These are phyloP conservation scores for Neotoxoptera formosana DNA, from an alignment of 1,140 invertebrate genomes.

Conservation along the genomic window DNA sequence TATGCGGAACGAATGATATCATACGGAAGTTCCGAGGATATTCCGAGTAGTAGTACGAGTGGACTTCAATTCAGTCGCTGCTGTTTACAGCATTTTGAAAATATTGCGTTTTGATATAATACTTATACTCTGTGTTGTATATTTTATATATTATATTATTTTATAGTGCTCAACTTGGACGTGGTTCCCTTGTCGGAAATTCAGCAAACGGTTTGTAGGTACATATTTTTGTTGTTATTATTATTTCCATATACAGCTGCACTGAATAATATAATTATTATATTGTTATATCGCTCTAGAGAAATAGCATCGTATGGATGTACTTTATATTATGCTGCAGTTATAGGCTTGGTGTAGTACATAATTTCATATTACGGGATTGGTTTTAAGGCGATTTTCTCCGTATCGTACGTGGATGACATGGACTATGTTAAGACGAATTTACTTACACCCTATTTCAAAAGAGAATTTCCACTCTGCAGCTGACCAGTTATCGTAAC, in stretches of 20 bases:
- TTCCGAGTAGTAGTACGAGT: neutral
- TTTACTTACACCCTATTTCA: neutral
- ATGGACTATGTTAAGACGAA: neutral
- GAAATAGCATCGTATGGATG: neutral
- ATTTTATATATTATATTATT: neutral
- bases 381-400: neutral
- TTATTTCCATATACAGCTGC: neutral
- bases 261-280: neutral
- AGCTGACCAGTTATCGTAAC: neutral
- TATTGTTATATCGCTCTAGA: neutral
- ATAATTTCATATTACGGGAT: neutral
- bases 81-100: neutral
- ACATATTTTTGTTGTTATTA: neutral
- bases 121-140: neutral
- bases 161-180: neutral
- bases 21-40: neutral
- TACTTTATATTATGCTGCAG: neutral
- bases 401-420: neutral
- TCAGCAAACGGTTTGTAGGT: neutral
- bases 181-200: neutral
- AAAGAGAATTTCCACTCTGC: neutral
- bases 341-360: neutral
- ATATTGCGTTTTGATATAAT: neutral
- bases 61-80: neutral
- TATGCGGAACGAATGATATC: neutral